Evolutionary conservation across 2,113 vertebrate species (phyloP), one percentile per base, ranked within the genome.

Genomic region (Eptesicus fuscus): DNA sequence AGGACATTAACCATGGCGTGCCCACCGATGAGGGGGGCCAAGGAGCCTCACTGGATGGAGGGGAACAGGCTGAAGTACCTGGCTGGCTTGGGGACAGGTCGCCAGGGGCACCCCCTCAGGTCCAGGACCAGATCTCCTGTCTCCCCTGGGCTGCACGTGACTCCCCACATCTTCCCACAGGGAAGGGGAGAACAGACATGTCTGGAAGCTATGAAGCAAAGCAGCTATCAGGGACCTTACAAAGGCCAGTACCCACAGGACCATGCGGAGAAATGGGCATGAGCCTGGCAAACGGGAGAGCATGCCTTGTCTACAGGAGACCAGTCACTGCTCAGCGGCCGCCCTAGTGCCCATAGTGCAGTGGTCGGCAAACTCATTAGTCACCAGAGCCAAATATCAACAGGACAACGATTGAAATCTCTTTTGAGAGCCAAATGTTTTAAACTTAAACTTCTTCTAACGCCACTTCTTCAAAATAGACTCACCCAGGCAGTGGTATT

Each of bases 1-100:
- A 80, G 40, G 37, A 49, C 82, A 65, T 97, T 97, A 93, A 96
- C 96, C 9, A 17, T 85, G 61, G 35, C 76, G 40, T 90, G 90
- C 30, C 92, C 71, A 49, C 17, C 1, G 40, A 25, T 9, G 70
- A 42, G 40, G 77, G 17, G n/a, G 9, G n/a, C n/a, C 23, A 13
- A 23, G n/a, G n/a, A 70, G 13, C 7, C 10, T 40, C 56, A 35
- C 7, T 35, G 69, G 40, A 14, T 32, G 3, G 49, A 28, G 42
- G 25, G n/a, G 25, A 76, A 20, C 3, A 28, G 20, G 3, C 13
- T 74, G 37, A 4, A 28, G 11, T 10, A 23, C 35, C n/a, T 18
- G 28, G n/a, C 10, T 47, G 5, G 37, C 40, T 25, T 37, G 1
- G 4, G 0, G 30, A 13, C 0, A 0, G 37, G 12, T 71, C 22